Base-by-base conservation (phyloP, 1,140 invertebrate genomes). In the Campoletis sonorensis region DNA sequence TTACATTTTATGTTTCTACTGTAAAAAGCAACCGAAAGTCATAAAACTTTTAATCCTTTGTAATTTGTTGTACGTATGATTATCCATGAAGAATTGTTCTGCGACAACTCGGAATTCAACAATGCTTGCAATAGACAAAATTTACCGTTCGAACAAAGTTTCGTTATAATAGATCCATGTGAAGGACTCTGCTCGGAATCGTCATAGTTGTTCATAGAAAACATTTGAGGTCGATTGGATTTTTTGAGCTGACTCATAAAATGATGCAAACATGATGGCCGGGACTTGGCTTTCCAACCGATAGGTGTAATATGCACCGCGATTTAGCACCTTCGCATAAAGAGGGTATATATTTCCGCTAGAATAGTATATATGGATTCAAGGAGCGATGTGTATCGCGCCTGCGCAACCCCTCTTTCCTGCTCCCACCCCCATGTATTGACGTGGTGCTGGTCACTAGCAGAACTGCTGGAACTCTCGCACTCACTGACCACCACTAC, bases 391-490 rank as follows among this genome's bases (percentile, higher is more conserved):
- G 83, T 83, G 79, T 51, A 33, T 80, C 72, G 82, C 91, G 90
- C 89, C 85, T 83, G 89, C 91, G 91, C 89, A 89, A 89, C 86
- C 89, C 89, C 89, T 88, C 89, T 87, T 84, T 86, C 87, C 79
- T 75, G n/a, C n/a, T n/a, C n/a, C 81, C 84, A 81, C 82, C 81
- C 85, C 85, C 84, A 84, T 88, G 87, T 92, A 92, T 92, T 90
- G 90, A 92, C 91, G 91, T 87, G 86, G 84, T 89, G 58, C 76
- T 78, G 90, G 89, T 90, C 89, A 91, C 86, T 87, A 83, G 85
- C 77, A 87, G 85, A 87, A 86, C 84, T 83, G 81, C 79, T 84
- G 85, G n/a, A 78, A 78, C 58, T 49, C 76, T 67, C 58, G 86
- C 86, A 85, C 86, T 88, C 86, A 85, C 87, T 89, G 89, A 90